phyloP scores from a whole-genome alignment of 2,113 vertebrate genomes.

The Gobio gobio region DNA sequence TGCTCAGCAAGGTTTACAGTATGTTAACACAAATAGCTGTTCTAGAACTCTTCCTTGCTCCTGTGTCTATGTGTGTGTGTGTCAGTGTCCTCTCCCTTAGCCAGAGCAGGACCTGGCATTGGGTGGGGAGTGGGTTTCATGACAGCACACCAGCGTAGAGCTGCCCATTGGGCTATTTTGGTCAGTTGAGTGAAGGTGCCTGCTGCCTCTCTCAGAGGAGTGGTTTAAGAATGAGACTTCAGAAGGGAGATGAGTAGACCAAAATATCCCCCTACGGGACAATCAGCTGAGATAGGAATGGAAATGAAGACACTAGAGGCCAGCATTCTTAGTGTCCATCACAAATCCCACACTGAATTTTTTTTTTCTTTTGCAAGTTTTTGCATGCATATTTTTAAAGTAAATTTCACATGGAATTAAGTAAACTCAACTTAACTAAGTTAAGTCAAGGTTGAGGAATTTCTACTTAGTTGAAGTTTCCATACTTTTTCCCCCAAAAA shows the following conservation, averaged over 20 bases:
- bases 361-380: too few relatives aligned
- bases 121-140: constrained; percentile 56
- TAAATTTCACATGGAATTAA: too few relatives aligned
- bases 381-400: too few relatives aligned
- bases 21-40: constrained; percentile 4
- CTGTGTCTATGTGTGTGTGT: constrained; percentile 35
- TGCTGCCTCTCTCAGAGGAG: constrained; percentile 65
- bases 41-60: not conserved
- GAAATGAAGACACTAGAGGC: constrained; percentile 57
- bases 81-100: constrained; percentile 44
- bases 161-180: constrained; percentile 84
- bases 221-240: constrained; percentile 56
- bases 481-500: too few relatives aligned
- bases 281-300: constrained; percentile 62
- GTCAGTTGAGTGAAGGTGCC: constrained; percentile 83
- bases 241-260: constrained; percentile 57
- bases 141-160: constrained; percentile 68
- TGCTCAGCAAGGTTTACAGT: not conserved
- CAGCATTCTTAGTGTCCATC: constrained; percentile 49
- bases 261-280: constrained; percentile 76
- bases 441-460: too few relatives aligned
- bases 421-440: too few relatives aligned
- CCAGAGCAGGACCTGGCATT: constrained; percentile 31
- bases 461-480: too few relatives aligned
- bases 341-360: not conserved